A percentile compares a stretch with the other conserved stretches of the same genome.
Conservation (phyloP, 2,797 vertebrate genomes). For the Alcedo quadribrachys region DNA sequence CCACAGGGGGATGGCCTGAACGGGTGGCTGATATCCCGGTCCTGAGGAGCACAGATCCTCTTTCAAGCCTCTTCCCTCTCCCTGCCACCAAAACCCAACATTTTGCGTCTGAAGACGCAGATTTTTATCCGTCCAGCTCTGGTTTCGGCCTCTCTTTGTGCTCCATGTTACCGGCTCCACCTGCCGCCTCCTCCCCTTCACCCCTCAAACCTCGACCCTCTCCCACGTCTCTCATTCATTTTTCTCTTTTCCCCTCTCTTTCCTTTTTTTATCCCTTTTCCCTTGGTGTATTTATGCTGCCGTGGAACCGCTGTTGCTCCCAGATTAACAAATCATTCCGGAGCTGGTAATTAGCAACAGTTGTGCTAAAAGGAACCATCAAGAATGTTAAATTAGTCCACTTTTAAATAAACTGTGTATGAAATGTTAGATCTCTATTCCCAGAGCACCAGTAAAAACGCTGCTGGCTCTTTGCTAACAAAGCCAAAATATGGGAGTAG, state of each 20-base stretch:
- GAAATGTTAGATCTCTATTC: slow-evolving; percentile 69
- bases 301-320: slow-evolving; percentile 25
- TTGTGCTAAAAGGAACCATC: slow-evolving; percentile 68
- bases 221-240: neutral
- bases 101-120: neutral
- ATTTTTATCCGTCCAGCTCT: neutral
- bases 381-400: slow-evolving; percentile 70
- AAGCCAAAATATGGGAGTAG: slow-evolving; percentile 69
- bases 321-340: slow-evolving; percentile 60
- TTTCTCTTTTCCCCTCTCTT: neutral
- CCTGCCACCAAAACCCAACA: neutral
- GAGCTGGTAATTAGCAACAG: slow-evolving; percentile 71
- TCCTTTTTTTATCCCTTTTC: neutral
- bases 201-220: neutral
- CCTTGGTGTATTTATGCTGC: slow-evolving; percentile 49
- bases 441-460: slow-evolving; percentile 63
- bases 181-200: neutral
- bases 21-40: neutral
- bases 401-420: slow-evolving; percentile 70
- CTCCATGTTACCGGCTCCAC: neutral
- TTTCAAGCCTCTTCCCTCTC: neutral
- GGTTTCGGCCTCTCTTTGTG: neutral
- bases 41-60: neutral
- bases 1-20: rapidly evolving
- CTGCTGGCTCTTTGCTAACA: slow-evolving; percentile 64